Base-by-base conservation (phyloP, 64 coral and sea anemone species). In the Orbicella faveolata region DNA sequence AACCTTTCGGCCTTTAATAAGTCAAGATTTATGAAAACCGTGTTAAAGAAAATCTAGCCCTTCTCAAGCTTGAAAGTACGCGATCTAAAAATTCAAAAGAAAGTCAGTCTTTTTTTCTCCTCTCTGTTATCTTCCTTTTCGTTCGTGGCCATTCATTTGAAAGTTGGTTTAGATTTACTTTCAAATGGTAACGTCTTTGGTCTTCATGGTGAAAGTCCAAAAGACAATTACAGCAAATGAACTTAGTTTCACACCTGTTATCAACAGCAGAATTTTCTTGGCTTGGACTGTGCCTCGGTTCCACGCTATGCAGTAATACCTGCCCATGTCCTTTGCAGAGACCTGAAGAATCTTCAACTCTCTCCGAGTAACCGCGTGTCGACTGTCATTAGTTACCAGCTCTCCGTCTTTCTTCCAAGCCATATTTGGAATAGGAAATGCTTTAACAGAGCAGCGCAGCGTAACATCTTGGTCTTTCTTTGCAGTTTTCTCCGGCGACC, bases 401-500 rank as follows among this genome's bases (percentile, higher is more conserved):
- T 80, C 87, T 17, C 95, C 95, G 69, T 93, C 88, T 81, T 79
- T 96, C 63, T 96, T 96, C 95, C 95, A 96, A 37, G 95, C 90
- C 61, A 88, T 59, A 17, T 64, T 52, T 16, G 95, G 80, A 37
- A 36, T n/a, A 61, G 95, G 95, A 16, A 55, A n/a, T 61, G 87
- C 95, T 14, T 20, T 76, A 0, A 92, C 95, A 39, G n/a, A 17
- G 72, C 95, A 97, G 3, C 63, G 74, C 39, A 97, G 86, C 7
- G 23, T 94, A 3, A 51, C 82, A 34, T 63, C 15, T 37, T 67
- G 20, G 36, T 82, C 81, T 25, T 8, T n/a, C 3, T 34, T 36
- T 36, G 36, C 64, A 7, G 18, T 51, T 16, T 52, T 36, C 1
- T 15, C 48, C 70, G 83, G 23, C 2, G 20, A 6, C 10, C 41